Evolutionary conservation across 2,113 vertebrate genomes (phyloP).

Genomic region (Albula goreensis): DNA sequence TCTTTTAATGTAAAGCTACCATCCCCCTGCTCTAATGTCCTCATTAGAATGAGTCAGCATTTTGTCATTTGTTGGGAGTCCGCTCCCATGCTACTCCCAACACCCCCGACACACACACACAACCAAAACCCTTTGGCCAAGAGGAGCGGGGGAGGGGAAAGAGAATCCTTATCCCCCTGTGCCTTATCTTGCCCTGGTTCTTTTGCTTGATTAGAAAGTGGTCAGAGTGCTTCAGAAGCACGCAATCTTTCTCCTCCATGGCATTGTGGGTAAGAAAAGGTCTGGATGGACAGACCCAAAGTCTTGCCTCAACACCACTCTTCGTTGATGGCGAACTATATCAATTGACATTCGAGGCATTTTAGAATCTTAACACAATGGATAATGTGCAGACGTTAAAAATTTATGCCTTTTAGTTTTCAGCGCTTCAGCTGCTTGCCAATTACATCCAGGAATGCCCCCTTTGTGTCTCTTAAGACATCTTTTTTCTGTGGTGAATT

Average conservation of each 20-base stretch:
- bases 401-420: conserved; percentile 1
- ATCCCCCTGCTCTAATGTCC: not conserved
- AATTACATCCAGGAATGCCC: conserved; percentile 13
- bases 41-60: conserved; percentile 35
- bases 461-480: conserved; percentile 7
- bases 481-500: conserved; percentile 1
- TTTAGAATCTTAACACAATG: not conserved
- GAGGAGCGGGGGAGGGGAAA: not conserved
- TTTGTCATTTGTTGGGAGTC: not conserved
- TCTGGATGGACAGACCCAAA: no score
- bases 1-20: not conserved
- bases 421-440: not conserved
- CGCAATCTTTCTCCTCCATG: not conserved
- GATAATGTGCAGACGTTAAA: not conserved
- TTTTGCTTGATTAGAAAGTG: not conserved
- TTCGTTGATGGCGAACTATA: not conserved
- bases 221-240: not conserved
- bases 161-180: not conserved
- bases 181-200: not conserved
- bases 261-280: not conserved
- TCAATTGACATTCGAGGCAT: not conserved
- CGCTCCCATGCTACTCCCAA: not conserved
- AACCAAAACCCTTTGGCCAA: no score
- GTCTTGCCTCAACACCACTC: not conserved
- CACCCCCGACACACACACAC: not conserved